Evolutionary conservation across 2,113 vertebrate species (phyloP).

Genomic region (Thunnus maccoyii): DNA sequence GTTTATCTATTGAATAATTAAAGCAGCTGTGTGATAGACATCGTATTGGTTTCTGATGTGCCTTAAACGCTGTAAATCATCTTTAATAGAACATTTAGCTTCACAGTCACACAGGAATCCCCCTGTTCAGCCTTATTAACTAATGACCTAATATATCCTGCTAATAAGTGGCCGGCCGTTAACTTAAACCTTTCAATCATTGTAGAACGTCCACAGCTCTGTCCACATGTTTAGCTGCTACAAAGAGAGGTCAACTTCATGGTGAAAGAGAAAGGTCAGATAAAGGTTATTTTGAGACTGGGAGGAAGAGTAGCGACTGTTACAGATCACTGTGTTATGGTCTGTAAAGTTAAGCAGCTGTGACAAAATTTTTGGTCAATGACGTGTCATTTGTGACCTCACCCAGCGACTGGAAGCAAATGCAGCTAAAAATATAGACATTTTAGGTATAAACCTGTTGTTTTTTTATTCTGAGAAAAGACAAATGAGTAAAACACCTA

Average conservation of each 20-base stretch:
- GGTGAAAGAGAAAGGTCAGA: slow-evolving; percentile 21
- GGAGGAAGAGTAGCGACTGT: neutral
- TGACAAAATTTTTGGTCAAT: neutral
- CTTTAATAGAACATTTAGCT: slow-evolving; percentile 5
- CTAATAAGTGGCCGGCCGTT: slow-evolving; percentile 18
- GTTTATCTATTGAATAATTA: too few relatives aligned
- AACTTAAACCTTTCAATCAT: slow-evolving; percentile 44
- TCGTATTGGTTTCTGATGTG: neutral
- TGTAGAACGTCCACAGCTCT: neutral
- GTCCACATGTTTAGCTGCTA: neutral
- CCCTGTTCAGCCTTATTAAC: slow-evolving; percentile 39
- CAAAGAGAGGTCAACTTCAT: neutral
- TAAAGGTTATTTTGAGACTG: slow-evolving; percentile 19
- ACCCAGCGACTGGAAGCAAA: neutral
- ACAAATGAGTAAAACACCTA: neutral
- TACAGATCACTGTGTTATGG: neutral
- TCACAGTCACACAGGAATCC: slow-evolving; percentile 24
- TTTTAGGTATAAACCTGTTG: neutral
- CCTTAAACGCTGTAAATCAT: slow-evolving; percentile 6
- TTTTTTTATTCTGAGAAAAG: neutral
- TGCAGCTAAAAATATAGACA: neutral
- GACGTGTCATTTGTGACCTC: neutral
- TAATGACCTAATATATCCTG: slow-evolving; percentile 47
- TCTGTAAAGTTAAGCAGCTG: neutral
- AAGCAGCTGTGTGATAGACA: neutral